phyloP scores from a whole-genome alignment of 37 sponge, comb jelly and placozoan genomes.

The Mnemiopsis leidyi region DNA sequence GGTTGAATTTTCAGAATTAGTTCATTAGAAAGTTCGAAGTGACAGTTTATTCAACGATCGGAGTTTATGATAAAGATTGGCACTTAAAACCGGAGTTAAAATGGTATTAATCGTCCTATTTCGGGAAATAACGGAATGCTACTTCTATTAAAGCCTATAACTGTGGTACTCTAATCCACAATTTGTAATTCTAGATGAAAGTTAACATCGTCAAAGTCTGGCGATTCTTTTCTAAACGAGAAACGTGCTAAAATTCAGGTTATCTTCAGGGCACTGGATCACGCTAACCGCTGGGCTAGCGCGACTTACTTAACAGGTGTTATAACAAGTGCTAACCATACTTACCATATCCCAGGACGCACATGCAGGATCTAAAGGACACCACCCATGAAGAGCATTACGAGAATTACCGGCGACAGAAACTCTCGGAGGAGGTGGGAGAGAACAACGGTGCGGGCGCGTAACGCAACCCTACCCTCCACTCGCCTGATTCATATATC shows the following conservation, averaged over 20 bases:
- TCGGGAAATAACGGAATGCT: neutral
- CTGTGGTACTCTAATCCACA: neutral
- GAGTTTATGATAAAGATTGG: too few species aligned
- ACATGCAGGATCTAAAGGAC: conserved; percentile 96
- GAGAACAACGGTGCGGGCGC: conserved; percentile 42
- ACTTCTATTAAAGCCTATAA: neutral
- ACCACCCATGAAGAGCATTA: conserved; percentile 97
- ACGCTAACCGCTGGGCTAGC: too few species aligned
- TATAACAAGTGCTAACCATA: too few species aligned
- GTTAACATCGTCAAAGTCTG: neutral
- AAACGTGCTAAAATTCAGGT: neutral
- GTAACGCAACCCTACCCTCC: neutral
- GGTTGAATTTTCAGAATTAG: too few species aligned
- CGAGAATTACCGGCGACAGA: conserved; percentile 85
- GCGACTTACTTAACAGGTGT: neutral
- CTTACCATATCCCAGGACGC: conserved; percentile 71
- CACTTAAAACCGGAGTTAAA: too few species aligned
- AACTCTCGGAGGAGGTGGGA: conserved; percentile 62
- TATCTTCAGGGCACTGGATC: neutral
- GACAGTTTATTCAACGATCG: too few species aligned
- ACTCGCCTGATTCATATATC: neutral
- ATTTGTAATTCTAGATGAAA: neutral
- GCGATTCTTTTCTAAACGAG: neutral
- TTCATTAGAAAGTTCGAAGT: too few species aligned
- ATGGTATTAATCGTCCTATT: too few species aligned